These are phyloP conservation scores for Hermaeophaga mercurialis DNA, from an alignment of 2,888 invertebrate genomes.

Conservation along the genomic window DNA sequence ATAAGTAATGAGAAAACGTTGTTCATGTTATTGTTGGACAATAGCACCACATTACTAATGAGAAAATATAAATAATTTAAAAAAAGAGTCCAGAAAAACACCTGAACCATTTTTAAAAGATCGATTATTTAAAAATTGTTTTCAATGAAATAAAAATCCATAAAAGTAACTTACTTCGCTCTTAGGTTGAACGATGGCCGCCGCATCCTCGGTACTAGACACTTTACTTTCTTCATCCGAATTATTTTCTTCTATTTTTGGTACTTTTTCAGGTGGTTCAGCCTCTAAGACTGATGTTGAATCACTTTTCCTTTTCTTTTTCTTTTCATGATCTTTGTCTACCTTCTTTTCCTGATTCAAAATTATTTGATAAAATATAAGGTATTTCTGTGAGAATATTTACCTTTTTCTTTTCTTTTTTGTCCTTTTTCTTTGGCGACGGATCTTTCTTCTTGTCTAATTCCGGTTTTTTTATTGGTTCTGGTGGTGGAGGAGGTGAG, in stretches of 20 bases:
- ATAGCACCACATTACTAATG: too few species aligned
- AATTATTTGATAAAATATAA: too few species aligned
- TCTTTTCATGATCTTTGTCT: conserved; percentile 66
- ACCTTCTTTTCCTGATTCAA: conserved; percentile 62
- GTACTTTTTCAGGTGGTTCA: conserved; percentile 61
- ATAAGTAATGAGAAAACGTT: too few species aligned
- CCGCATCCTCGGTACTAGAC: conserved; percentile 42
- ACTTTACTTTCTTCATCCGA: conserved; percentile 47
- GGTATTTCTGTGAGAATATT: too few species aligned
- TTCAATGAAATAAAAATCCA: too few species aligned
- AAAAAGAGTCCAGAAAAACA: too few species aligned
- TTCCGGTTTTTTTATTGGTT: conserved; percentile 22
- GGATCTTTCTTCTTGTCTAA: conserved; percentile 62
- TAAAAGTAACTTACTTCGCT: conserved; percentile 38
- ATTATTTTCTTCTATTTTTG: conserved; percentile 48
- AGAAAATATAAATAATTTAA: too few species aligned
- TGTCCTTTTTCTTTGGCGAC: conserved; percentile 60
- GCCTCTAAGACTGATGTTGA: conserved; percentile 57
- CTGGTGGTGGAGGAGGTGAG: conserved; percentile 31
- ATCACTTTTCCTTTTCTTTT: conserved; percentile 69
- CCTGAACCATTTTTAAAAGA: too few species aligned
- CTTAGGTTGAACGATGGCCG: conserved; percentile 32
- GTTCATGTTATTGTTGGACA: too few species aligned
- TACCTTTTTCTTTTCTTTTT: conserved; percentile 52
- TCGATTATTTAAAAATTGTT: too few species aligned